Evolutionary conservation across 2,797 vertebrate genomes (phyloP).

Genomic region (Accipiter superciliosus): DNA sequence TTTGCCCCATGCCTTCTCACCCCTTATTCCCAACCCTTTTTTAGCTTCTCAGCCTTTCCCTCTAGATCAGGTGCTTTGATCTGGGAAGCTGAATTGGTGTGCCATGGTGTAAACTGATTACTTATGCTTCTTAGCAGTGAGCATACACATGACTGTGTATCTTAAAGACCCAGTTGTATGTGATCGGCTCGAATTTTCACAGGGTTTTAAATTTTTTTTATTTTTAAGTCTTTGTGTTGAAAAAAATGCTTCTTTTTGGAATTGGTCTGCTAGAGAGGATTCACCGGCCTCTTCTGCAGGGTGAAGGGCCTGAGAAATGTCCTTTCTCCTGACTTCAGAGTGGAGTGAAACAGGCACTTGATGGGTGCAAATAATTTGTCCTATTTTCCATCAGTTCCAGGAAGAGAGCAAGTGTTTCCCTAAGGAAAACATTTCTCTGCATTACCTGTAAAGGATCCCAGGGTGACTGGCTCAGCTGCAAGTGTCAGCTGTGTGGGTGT

Average conservation of each 20-base stretch:
- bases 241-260: not conserved
- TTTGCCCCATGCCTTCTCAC: not conserved
- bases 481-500: rapidly evolving
- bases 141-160: rapidly evolving
- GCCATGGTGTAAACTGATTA: not conserved
- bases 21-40: not conserved
- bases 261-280: not conserved
- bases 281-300: not conserved
- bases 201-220: not conserved
- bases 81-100: not conserved
- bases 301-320: not conserved
- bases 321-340: not conserved
- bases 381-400: not conserved
- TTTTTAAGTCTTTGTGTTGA: not conserved
- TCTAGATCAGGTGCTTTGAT: slow-evolving; percentile 4
- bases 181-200: not conserved
- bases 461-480: not conserved
- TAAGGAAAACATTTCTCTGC: not conserved
- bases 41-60: not conserved
- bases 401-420: not conserved
- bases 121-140: not conserved
- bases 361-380: not conserved
- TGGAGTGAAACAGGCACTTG: not conserved
- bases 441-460: not conserved
- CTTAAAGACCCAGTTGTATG: not conserved